These are phyloP conservation scores for Manis javanica DNA, from an alignment of 2,797 vertebrate species.

Conservation along the genomic window DNA sequence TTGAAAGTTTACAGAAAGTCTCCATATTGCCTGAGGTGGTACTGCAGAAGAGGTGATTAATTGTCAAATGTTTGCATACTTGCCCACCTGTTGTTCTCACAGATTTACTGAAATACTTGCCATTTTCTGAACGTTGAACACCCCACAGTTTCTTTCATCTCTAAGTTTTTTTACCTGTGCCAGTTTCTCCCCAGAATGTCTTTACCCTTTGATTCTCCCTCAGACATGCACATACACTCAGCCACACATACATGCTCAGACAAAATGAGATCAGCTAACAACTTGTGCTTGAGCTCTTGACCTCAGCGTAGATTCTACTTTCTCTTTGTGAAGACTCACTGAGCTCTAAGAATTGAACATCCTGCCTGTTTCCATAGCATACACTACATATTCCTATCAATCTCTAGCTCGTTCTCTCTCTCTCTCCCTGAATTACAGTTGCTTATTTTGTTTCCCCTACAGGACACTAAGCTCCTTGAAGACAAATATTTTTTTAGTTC, in stretches of 20 bases:
- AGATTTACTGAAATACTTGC: background rate
- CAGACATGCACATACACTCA: background rate
- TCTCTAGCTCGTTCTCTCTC: too few species aligned
- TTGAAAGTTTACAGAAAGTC: background rate
- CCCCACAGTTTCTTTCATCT: background rate
- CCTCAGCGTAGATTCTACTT: background rate
- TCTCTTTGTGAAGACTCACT: background rate
- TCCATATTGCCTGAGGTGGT: background rate
- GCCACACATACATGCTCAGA: background rate
- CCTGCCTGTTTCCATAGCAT: background rate
- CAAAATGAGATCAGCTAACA: background rate
- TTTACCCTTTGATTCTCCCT: background rate
- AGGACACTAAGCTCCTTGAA: background rate
- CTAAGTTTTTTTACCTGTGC: background rate
- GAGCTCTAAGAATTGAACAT: background rate
- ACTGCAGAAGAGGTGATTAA: background rate
- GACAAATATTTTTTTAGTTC: background rate
- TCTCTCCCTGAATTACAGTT: background rate
- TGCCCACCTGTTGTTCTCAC: background rate
- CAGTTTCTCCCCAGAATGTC: background rate
- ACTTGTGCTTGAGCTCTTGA: background rate
- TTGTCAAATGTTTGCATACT: background rate
- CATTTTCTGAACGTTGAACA: background rate
- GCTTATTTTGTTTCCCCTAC: background rate
- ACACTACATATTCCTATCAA: background rate